Evolutionary conservation across 2,888 invertebrate genomes (phyloP).

Genomic region (Polyommatus icarus): DNA sequence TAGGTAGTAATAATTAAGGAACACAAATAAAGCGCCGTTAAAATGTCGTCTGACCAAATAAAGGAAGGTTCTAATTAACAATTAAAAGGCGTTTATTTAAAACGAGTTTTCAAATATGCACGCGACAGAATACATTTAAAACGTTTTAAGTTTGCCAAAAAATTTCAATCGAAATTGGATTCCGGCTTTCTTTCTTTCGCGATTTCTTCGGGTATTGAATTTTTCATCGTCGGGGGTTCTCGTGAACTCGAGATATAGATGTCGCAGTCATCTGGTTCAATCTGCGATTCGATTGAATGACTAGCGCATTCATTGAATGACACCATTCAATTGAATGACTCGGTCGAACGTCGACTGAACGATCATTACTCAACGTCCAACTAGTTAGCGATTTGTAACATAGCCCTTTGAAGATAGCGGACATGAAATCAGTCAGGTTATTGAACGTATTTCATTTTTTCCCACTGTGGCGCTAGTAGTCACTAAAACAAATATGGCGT

Average conservation of each 20-base stretch:
- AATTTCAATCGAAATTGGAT: slow-evolving; percentile 66
- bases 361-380: too few species aligned
- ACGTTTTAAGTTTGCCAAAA: slow-evolving; percentile 69
- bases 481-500: too few species aligned
- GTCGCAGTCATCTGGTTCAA: too few species aligned
- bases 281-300: too few species aligned
- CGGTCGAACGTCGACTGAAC: too few species aligned
- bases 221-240: slow-evolving; percentile 69
- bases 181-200: slow-evolving; percentile 58
- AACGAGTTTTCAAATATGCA: not conserved
- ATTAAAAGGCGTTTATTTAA: slow-evolving; percentile 19
- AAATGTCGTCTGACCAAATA: slow-evolving; percentile 17
- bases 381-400: too few species aligned
- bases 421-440: too few species aligned
- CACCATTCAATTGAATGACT: too few species aligned
- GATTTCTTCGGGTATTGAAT: slow-evolving; percentile 56
- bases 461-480: too few species aligned
- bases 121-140: slow-evolving; percentile 3
- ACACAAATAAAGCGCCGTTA: slow-evolving; percentile 17
- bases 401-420: too few species aligned
- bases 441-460: too few species aligned
- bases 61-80: slow-evolving; percentile 13
- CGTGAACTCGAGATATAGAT: slow-evolving; percentile 53
- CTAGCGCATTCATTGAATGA: too few species aligned
- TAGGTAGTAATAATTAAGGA: slow-evolving; percentile 19